Base-by-base conservation (phyloP, 2,113 vertebrate genomes). In the Nycticebus coucang region DNA sequence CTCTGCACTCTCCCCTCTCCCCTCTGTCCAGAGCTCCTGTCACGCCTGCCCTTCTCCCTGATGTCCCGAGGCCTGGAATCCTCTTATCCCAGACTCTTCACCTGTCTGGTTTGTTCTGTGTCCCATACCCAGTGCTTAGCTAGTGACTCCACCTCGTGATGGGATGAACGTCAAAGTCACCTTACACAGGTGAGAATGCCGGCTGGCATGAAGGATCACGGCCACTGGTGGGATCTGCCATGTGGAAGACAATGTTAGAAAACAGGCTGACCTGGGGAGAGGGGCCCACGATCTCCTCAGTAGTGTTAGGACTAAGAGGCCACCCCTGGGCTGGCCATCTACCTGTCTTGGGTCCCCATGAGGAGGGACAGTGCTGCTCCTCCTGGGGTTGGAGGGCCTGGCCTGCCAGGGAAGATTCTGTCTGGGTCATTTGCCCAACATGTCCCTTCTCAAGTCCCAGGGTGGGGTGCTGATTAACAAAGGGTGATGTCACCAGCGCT, bases 341-440 rank as follows among this genome's bases (percentile, higher is more conserved):
- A 30, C 2, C 37, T 21, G 13, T 53, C 33, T 18, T 9, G 60
- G 18, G 77, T 55, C 37, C 59, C 24, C 18, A 21, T 1, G 19
- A 59, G 53, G 41, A 33, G 7, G 2, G n/a, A 15, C 1, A 0
- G 28, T 7, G 18, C 18, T 37, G 13, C 1, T 33, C 11, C 7
- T 72, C 24, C 62, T 2, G 4, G 10, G 12, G 8, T 7, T 12
- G 33, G 82, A 41, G 59, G 21, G 5, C 21, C 35, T 74, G 24
- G 24, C 5, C 60, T 24, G 12, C 5, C 3, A 1, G 14, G 77
- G 21, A 21, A 41, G 5, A 21, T 1, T 35, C 35, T 74, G 1
- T 24, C 78, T 45, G 7, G 1, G 4, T 14, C 1, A 2, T 19
- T 30, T 88, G 11, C 13, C 30, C 30, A 0, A 2, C 0, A 2